These are phyloP conservation scores for Psophia crepitans DNA, from an alignment of 2,113 vertebrate species.

Conservation along the genomic window DNA sequence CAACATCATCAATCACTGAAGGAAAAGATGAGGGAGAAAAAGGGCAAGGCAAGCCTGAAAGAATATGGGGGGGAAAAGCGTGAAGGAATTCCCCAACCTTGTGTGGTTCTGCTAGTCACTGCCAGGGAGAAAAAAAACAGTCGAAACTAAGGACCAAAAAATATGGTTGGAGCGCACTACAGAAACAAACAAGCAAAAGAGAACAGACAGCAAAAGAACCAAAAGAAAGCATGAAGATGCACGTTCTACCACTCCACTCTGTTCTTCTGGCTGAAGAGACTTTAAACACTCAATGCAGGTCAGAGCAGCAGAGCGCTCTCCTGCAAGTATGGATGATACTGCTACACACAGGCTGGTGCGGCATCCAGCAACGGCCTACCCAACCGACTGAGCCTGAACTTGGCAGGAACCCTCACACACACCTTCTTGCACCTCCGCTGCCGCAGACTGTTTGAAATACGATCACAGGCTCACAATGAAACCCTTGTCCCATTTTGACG, in stretches of 20 bases:
- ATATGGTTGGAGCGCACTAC: rapidly evolving
- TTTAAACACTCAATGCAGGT: background rate
- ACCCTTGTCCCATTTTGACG: background rate
- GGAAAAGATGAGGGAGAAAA: background rate
- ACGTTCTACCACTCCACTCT: background rate
- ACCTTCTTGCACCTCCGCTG: background rate
- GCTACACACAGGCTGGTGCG: rapidly evolving
- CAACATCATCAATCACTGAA: background rate
- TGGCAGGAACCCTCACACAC: background rate
- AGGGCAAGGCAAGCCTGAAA: background rate
- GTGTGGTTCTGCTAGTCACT: background rate
- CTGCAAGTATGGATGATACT: background rate
- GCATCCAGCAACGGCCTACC: background rate
- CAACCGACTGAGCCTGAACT: background rate
- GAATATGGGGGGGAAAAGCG: rapidly evolving
- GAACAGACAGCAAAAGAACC: background rate
- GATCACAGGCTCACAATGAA: background rate
- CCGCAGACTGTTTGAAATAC: background rate
- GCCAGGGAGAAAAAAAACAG: background rate
- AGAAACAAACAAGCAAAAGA: background rate
- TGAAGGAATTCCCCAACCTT: background rate
- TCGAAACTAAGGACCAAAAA: background rate
- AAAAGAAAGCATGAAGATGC: background rate
- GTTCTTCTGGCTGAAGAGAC: background rate
- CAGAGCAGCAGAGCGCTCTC: background rate